Conservation (phyloP, 2,888 invertebrate species). For the Eilema griseolum region DNA sequence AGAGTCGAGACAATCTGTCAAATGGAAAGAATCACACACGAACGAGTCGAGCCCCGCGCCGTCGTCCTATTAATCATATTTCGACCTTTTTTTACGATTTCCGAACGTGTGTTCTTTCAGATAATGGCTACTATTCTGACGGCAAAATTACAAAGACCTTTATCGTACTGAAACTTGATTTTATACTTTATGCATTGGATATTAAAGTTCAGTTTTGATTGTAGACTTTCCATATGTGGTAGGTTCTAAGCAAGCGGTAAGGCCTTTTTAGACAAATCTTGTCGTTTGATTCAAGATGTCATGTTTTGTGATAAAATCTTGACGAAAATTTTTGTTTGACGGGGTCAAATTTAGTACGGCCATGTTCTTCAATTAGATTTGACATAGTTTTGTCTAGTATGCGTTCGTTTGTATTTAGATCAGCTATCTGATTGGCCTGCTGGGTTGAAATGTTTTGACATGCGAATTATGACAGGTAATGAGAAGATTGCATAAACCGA, state of each 20-base stretch:
- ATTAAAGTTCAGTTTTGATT: constrained; percentile 48
- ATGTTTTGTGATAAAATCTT: constrained; percentile 81
- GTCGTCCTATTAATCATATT: constrained; percentile 86
- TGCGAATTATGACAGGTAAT: constrained; percentile 47
- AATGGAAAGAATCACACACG: constrained; percentile 84
- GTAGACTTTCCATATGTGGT: constrained; percentile 40
- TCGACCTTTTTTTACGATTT: constrained; percentile 82
- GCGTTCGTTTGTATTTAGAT: constrained; percentile 69
- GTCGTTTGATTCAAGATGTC: constrained; percentile 84
- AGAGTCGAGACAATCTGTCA: constrained; percentile 87
- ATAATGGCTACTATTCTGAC: constrained; percentile 81
- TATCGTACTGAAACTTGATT: constrained; percentile 31
- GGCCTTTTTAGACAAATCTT: constrained; percentile 77
- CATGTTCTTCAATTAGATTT: constrained; percentile 82
- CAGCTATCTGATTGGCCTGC: constrained; percentile 67
- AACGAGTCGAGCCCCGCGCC: constrained; percentile 69
- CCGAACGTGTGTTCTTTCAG: constrained; percentile 82
- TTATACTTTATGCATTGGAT: constrained; percentile 32
- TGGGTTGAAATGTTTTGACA: constrained; percentile 62
- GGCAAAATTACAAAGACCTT: constrained; percentile 63
- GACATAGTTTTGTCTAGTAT: constrained; percentile 69
- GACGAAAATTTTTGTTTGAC: constrained; percentile 80
- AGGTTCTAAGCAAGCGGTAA: constrained; percentile 63
- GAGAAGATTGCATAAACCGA: constrained; percentile 38
- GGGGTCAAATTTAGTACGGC: constrained; percentile 76